Percentiles rank a stretch among this genome's conserved stretches.
These are phyloP conservation scores for Idaea dimidiata DNA, from an alignment of 2,888 invertebrate species.

Conservation along the genomic window DNA sequence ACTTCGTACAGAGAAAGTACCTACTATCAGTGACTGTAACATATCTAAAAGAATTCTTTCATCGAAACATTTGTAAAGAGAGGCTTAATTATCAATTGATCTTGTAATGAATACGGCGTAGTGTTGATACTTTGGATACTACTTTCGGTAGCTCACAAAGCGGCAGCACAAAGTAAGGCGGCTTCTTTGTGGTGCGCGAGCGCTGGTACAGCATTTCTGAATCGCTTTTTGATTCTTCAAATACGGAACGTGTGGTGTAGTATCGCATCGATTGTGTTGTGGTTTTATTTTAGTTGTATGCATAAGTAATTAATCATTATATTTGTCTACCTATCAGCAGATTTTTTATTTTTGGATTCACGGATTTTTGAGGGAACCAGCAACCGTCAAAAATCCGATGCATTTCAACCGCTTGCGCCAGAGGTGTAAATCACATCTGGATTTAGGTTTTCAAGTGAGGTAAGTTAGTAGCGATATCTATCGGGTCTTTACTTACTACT, in stretches of 20 bases:
- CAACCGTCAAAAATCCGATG: too few species aligned
- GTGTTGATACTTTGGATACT: conserved; percentile 23
- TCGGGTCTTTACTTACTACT: too few species aligned
- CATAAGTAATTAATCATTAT: neutral
- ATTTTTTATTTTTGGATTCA: neutral
- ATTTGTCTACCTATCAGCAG: neutral
- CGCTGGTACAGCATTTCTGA: conserved; percentile 17
- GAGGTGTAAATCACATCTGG: too few species aligned
- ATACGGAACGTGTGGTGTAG: conserved; percentile 9
- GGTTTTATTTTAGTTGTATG: neutral
- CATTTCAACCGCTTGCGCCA: too few species aligned
- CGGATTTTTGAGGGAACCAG: too few species aligned
- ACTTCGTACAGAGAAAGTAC: neutral
- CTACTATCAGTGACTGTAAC: neutral
- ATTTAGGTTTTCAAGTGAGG: too few species aligned
- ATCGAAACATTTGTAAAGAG: conserved; percentile 46
- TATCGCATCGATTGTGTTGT: neutral
- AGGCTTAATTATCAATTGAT: conserved; percentile 77
- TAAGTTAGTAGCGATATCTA: too few species aligned
- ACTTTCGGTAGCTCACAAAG: conserved; percentile 62
- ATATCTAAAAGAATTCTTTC: conserved; percentile 24
- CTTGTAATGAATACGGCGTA: conserved; percentile 62
- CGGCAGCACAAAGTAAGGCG: conserved; percentile 53
- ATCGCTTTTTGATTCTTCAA: conserved; percentile 18
- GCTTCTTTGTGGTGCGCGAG: conserved; percentile 41